Base-by-base conservation (phyloP, 2,888 invertebrate species). In the Odontocerum albicorne region DNA sequence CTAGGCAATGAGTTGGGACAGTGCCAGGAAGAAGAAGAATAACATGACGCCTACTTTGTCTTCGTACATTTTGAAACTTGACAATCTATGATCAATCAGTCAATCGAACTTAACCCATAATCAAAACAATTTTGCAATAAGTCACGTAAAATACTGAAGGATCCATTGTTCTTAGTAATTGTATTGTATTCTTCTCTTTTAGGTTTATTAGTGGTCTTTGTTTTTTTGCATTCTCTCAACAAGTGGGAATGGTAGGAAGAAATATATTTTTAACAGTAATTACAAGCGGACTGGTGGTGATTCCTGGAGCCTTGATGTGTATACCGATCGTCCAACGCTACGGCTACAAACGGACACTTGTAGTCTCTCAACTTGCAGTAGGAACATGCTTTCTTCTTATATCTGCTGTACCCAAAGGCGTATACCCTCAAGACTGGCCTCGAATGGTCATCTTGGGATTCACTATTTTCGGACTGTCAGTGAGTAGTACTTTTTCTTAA, bases 381-480 rank as follows among this genome's bases (percentile, higher is more conserved):
- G 72, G 75, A 1, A 15, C 71, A 1, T 81, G 80, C 65, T 80
- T 81, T 55, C 58, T 82, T 38, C 64, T 71, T 3, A 75, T 84
- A 60, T 63, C 79, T 40, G 52, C 73, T n/a, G 67, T 78, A 49
- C 81, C 82, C 12, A 74, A 70, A 65, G 72, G 73, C 45, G 55
- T 47, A 22, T 76, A 67, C 60, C 4, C 60, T 13, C 71, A 72
- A 55, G 81, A 82, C 64, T 83, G 81, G 80, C 77, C 79, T 3
- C 72, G 78, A 61, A 68, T 85, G 45, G 63, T 76, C 12, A 75
- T 85, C 59, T 83, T 85, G 57, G 82, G 82, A 59, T 66, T 83
- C 40, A 85, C 85, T 53, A 82, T 86, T 64, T 80, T 83, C 43
- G 83, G 86, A 55, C 76, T 85, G 66, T 81, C 86, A 56, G 84